Evolutionary conservation across 2,113 vertebrate genomes (phyloP).

Genomic region (Mesoclemmys tuberculata): DNA sequence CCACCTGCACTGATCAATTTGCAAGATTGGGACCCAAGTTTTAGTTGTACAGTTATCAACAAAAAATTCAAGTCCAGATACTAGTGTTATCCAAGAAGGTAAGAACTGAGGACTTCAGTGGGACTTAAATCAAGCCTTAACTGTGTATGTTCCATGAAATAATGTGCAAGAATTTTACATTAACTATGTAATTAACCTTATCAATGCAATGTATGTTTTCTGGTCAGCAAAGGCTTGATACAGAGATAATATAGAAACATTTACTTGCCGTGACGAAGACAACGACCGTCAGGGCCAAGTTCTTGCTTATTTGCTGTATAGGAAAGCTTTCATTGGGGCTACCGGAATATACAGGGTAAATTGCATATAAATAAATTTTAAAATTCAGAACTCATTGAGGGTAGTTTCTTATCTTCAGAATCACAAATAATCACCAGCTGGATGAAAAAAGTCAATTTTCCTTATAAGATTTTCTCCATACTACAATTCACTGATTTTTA

Average conservation of each 20-base stretch:
- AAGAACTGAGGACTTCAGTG: not conserved
- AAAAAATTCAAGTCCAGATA: not conserved
- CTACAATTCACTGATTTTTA: not conserved
- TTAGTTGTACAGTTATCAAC: not conserved
- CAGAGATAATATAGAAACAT: not conserved
- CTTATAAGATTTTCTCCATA: not conserved
- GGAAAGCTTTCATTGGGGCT: not conserved
- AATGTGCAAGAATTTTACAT: not conserved
- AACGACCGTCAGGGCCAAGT: not conserved
- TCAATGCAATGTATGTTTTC: not conserved
- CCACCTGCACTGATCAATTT: not conserved
- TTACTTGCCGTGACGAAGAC: not conserved
- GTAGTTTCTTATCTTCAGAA: not conserved
- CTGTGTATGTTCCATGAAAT: not conserved
- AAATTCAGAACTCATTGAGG: not conserved
- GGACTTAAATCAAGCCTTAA: not conserved
- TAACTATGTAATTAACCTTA: not conserved
- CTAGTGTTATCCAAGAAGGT: not conserved
- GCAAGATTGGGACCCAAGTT: not conserved
- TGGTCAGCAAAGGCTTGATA: not conserved
- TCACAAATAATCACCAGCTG: not conserved
- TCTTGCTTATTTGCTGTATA: not conserved
- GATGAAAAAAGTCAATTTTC: not conserved
- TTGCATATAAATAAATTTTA: not conserved
- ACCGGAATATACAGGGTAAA: not conserved